Evolutionary conservation across 2,888 invertebrate species (phyloP).

Genomic region (Macaria liturata): DNA sequence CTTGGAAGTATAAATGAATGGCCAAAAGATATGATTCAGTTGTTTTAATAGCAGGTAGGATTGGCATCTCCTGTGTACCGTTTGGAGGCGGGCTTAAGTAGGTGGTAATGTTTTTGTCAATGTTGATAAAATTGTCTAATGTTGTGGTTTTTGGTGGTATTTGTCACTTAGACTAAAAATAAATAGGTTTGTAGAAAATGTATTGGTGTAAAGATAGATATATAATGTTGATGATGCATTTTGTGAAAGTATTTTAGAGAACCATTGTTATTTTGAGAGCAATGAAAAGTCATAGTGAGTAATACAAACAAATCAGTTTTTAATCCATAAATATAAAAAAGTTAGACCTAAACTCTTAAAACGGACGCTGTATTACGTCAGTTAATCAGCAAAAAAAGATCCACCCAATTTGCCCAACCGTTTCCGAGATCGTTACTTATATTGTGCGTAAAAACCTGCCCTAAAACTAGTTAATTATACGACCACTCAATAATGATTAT

Average conservation of each 20-base stretch:
- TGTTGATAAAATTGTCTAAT: not conserved
- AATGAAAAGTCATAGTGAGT: too few relatives aligned
- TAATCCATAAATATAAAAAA: too few relatives aligned
- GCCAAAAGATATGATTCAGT: slow-evolving; percentile 53
- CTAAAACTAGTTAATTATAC: slow-evolving; percentile 74
- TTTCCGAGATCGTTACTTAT: slow-evolving; percentile 30
- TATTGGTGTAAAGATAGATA: too few relatives aligned
- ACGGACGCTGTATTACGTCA: slow-evolving; percentile 39
- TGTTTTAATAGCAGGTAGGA: slow-evolving; percentile 45
- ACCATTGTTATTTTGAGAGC: too few relatives aligned
- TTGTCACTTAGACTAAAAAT: too few relatives aligned
- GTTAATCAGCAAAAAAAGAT: slow-evolving; percentile 39
- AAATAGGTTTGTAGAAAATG: too few relatives aligned
- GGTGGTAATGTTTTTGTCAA: not conserved
- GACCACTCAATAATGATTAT: slow-evolving; percentile 78
- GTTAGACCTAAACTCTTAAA: slow-evolving; percentile 8
- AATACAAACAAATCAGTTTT: too few relatives aligned
- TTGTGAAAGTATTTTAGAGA: too few relatives aligned
- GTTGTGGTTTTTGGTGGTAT: not conserved
- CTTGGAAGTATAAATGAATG: slow-evolving; percentile 74
- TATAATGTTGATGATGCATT: too few relatives aligned
- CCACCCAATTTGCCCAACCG: slow-evolving; percentile 28
- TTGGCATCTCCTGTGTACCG: slow-evolving; percentile 33
- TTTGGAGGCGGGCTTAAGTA: not conserved
- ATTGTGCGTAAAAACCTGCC: slow-evolving; percentile 39